phyloP scores from a whole-genome alignment of 2,113 vertebrate species.

The Mesoclemmys tuberculata region DNA sequence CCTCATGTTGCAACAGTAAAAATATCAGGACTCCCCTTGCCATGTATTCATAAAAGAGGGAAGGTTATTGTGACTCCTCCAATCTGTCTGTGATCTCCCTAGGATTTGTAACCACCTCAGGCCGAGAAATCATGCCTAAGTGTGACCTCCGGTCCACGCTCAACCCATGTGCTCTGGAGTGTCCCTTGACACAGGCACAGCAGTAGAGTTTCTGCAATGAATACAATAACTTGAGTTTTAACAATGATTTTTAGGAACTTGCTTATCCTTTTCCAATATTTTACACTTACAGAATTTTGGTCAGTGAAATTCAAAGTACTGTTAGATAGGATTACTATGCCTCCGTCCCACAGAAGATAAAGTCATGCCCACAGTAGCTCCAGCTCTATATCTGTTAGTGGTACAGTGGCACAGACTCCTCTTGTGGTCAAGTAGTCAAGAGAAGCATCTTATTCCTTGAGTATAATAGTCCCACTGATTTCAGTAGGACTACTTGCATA shows the following conservation, averaged over 20 bases:
- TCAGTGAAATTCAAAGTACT: background rate
- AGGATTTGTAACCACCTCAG: background rate
- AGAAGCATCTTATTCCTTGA: background rate
- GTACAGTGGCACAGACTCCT: background rate
- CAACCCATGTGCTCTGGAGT: background rate
- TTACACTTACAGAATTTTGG: background rate
- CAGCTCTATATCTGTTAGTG: background rate
- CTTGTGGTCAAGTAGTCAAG: background rate
- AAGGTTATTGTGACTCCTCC: rapidly evolving
- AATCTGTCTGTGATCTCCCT: background rate
- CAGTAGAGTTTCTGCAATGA: background rate
- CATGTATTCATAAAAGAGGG: background rate
- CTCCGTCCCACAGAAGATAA: background rate
- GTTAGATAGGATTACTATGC: background rate
- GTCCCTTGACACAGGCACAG: background rate
- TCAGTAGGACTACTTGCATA: background rate
- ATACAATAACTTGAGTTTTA: background rate
- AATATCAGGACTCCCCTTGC: background rate
- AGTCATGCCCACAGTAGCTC: background rate
- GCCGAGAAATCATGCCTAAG: background rate
- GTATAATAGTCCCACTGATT: background rate
- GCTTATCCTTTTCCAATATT: background rate
- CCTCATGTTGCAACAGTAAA: background rate
- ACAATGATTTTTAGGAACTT: background rate
- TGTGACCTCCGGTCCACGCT: background rate